Conservation (phyloP, 2,797 vertebrate genomes). For the Adrianichthys oophorus region DNA sequence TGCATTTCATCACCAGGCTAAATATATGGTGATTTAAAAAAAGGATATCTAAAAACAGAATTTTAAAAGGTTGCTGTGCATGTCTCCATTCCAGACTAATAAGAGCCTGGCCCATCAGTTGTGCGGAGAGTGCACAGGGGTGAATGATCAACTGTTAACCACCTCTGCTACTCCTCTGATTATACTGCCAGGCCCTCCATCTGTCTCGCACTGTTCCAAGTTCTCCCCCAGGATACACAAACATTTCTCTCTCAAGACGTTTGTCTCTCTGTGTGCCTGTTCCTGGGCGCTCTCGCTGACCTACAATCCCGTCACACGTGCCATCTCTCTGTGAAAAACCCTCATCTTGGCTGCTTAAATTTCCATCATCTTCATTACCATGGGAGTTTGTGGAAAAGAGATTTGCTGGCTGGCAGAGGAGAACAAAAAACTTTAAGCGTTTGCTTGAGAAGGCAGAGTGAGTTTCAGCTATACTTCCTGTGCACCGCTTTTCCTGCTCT, state of each 20-base stretch:
- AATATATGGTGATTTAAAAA: slow-evolving; percentile 12
- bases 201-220: slow-evolving; percentile 26
- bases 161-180: slow-evolving; percentile 24
- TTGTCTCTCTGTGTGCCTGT: slow-evolving; percentile 23
- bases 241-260: slow-evolving; percentile 39
- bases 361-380: not conserved
- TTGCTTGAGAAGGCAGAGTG: slow-evolving; percentile 22
- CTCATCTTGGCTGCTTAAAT: slow-evolving; percentile 19
- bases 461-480: slow-evolving; percentile 25
- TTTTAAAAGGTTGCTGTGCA: slow-evolving; percentile 11
- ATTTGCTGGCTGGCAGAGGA: not conserved
- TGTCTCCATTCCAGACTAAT: slow-evolving; percentile 20
- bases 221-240: slow-evolving; percentile 32
- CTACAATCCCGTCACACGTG: slow-evolving; percentile 41
- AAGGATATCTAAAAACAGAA: not conserved
- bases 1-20: slow-evolving; percentile 7
- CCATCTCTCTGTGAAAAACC: slow-evolving; percentile 9
- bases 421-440: slow-evolving; percentile 10
- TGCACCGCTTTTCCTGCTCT: not conserved
- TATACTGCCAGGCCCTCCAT: slow-evolving; percentile 34
- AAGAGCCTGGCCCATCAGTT: slow-evolving; percentile 35
- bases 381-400: too few relatives aligned
- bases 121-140: slow-evolving; percentile 14
- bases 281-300: slow-evolving; percentile 11
- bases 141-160: slow-evolving; percentile 64